Evolutionary conservation across 2,888 invertebrate genomes (phyloP), one percentile per base, ranked within the genome.

Genomic region (Anoplius nigerrimus): DNA sequence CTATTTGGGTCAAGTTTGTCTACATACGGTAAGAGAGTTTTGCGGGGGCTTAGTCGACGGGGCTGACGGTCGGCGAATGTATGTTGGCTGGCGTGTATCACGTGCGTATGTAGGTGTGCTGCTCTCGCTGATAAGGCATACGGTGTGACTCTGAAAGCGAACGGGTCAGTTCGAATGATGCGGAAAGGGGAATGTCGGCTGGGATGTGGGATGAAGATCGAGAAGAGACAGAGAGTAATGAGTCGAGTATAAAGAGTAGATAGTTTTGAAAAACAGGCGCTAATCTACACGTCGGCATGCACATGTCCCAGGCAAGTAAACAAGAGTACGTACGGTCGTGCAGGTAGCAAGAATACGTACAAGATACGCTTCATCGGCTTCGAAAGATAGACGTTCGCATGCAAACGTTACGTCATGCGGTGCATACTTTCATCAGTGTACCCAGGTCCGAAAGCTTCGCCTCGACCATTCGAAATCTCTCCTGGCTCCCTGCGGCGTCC

Each of bases 221-320:
- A 52, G 52, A 46, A 65, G 48, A 24, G 51, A 64, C 45, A 69
- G 69, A 71, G 76, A 66, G 67, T 78, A 76, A 75, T 74, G 68
- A 81, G 72, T 77, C 67, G 75, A 78, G 79, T 81, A 75, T 72
- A 80, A 74, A 80, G 74, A 82, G 75, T 80, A 79, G 68, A 72
- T 58, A 76, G 72, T 73, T 62, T 69, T n/a, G n/a, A n/a, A 69
- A 74, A 78, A 62, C 69, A 58, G 72, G 62, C 74, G 65, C 70
- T 65, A 66, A 78, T 65, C 62, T 61, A 77, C 71, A 57, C 60
- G 59, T 72, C 75, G 74, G 74, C 79, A 59, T 69, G 62, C 55
- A 34, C 34, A 73, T n/a, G 55, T 34, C 52, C 58, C n/a, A n/a
- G 67, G 69, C 70, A 53, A 78, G 70, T 72, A 72, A 69, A 74